These are phyloP conservation scores for Microtus ochrogaster DNA, from an alignment of 2,113 vertebrate genomes.

Conservation along the genomic window DNA sequence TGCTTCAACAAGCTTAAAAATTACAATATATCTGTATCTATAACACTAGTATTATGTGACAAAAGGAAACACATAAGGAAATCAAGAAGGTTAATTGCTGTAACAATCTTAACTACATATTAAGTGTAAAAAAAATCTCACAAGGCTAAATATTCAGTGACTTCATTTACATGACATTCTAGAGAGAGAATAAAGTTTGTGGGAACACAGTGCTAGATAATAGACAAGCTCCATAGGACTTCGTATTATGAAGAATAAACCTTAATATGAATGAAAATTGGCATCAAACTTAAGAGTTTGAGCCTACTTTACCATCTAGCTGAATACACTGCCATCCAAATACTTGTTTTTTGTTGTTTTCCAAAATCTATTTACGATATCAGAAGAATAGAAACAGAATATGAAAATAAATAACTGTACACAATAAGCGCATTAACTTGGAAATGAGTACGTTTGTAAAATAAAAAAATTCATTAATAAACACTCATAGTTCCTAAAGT, in stretches of 20 bases:
- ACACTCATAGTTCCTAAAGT: neutral
- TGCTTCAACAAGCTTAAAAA: neutral
- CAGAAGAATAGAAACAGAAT: neutral
- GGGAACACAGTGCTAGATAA: neutral
- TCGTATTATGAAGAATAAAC: neutral
- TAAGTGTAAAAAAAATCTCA: neutral
- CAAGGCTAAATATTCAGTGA: neutral
- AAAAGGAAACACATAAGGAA: neutral
- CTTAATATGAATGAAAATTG: neutral
- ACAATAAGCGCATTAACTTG: neutral
- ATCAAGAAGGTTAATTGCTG: neutral
- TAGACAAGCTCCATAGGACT: neutral
- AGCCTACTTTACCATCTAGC: neutral
- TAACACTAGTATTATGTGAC: neutral
- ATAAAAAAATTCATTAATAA: neutral
- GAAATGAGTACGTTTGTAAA: neutral
- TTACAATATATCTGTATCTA: neutral
- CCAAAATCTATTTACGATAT: neutral
- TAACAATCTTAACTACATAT: neutral
- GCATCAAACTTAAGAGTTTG: too few relatives aligned
- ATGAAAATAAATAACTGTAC: neutral
- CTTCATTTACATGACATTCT: neutral
- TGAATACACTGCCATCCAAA: neutral
- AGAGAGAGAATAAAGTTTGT: neutral
- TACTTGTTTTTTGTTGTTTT: neutral